Evolutionary conservation across 2,113 vertebrate genomes (phyloP).

Genomic region (Anthoscopus minutus): DNA sequence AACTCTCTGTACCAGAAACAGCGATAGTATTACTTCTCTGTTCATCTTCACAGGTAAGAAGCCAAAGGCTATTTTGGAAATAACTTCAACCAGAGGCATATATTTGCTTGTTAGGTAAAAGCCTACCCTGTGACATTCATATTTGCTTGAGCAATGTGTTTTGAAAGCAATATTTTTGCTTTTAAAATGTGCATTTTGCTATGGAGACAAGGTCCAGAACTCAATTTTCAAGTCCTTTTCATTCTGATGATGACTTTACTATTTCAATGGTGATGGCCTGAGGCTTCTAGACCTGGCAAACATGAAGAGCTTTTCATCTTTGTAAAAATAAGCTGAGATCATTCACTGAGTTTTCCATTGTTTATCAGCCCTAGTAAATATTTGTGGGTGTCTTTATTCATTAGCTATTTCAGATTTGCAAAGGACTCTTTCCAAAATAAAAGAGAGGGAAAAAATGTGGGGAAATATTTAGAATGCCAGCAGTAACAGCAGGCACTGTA

Average conservation of each 20-base stretch:
- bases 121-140: not conserved
- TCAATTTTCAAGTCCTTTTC: not conserved
- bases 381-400: conserved; percentile 19
- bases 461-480: not conserved
- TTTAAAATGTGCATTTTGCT: not conserved
- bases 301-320: not conserved
- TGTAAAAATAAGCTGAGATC: not conserved
- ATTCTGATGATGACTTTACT: not conserved
- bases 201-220: not conserved
- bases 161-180: not conserved
- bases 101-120: not conserved
- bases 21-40: not conserved
- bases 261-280: not conserved
- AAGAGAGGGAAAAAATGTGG: not conserved
- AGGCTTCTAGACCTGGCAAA: conserved; percentile 35
- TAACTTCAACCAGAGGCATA: not conserved
- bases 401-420: conserved; percentile 9
- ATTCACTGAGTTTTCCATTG: conserved; percentile 33
- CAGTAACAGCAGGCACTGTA: not conserved
- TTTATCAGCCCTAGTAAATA: conserved; percentile 57
- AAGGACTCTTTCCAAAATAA: not conserved
- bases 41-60: not conserved
- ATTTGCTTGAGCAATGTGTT: not conserved
- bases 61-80: not conserved
- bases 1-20: not conserved